These are phyloP conservation scores for Poicephalus meyeri DNA, from an alignment of 2,113 vertebrate species.

Conservation along the genomic window DNA sequence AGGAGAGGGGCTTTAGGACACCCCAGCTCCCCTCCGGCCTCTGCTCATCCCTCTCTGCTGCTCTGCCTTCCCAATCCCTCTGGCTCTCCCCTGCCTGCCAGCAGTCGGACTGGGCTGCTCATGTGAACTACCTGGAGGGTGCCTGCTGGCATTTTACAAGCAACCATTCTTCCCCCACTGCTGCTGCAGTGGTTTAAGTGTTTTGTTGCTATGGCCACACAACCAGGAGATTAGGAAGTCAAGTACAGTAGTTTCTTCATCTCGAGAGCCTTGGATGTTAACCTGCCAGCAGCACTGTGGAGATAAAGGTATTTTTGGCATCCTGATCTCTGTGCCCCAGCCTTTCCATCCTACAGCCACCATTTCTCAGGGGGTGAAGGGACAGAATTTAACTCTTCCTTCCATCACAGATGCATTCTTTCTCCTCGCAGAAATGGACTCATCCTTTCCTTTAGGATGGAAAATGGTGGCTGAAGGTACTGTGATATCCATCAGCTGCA, in stretches of 20 bases:
- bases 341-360: background rate
- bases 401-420: background rate
- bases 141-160: slow-evolving; percentile 12
- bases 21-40: background rate
- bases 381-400: background rate
- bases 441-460: background rate
- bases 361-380: background rate
- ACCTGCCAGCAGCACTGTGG: background rate
- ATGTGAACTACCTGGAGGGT: background rate
- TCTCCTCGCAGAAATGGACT: background rate
- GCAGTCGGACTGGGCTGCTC: background rate
- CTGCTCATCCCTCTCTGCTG: background rate
- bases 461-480: background rate
- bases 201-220: slow-evolving; percentile 68
- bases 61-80: background rate
- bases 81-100: background rate
- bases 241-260: slow-evolving; percentile 24
- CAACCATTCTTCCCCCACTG: slow-evolving; percentile 13
- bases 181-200: slow-evolving; percentile 41
- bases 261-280: background rate
- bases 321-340: background rate
- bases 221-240: slow-evolving; percentile 39
- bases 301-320: slow-evolving; percentile 28
- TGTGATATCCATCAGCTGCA: background rate
- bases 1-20: background rate